phyloP scores from a whole-genome alignment of 2,888 invertebrate genomes.

The Smittia sp. region DNA sequence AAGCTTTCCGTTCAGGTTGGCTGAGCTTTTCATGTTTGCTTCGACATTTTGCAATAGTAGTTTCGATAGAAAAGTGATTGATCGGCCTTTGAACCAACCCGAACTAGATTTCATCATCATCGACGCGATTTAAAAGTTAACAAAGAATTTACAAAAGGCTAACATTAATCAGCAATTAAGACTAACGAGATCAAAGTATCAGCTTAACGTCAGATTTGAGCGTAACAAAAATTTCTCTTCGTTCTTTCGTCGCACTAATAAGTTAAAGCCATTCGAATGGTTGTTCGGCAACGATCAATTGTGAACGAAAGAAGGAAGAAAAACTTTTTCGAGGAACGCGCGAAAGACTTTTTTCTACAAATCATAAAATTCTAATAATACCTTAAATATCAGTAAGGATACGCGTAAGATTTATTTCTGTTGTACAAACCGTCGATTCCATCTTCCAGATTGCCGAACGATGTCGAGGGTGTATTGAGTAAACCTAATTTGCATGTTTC shows the following conservation, averaged over 20 bases:
- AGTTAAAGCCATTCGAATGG: background rate
- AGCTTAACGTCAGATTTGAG: background rate
- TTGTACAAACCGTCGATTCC: slow-evolving; percentile 53
- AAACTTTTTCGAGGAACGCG: background rate
- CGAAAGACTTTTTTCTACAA: background rate
- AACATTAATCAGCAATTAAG: background rate
- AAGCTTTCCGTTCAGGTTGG: too few species aligned
- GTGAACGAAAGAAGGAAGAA: background rate
- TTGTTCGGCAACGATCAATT: background rate
- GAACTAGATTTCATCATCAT: background rate
- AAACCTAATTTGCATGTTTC: slow-evolving; percentile 19
- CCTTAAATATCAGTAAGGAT: slow-evolving; percentile 52
- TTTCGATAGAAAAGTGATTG: background rate
- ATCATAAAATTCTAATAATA: slow-evolving; percentile 34
- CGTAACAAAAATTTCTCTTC: background rate
- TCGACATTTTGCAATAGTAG: background rate
- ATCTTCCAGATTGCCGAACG: slow-evolving; percentile 45
- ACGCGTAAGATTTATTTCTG: slow-evolving; percentile 53
- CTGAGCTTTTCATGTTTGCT: too few species aligned
- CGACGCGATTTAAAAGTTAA: too few species aligned
- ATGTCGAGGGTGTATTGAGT: slow-evolving; percentile 39
- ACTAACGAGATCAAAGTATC: slow-evolving; percentile 3
- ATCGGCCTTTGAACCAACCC: too few species aligned
- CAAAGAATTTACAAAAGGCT: background rate
- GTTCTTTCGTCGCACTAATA: background rate